A percentile compares a stretch with the other conserved stretches of the same genome.
Conservation (phyloP, 2,113 vertebrate species). For the Dolichotis patagonum region DNA sequence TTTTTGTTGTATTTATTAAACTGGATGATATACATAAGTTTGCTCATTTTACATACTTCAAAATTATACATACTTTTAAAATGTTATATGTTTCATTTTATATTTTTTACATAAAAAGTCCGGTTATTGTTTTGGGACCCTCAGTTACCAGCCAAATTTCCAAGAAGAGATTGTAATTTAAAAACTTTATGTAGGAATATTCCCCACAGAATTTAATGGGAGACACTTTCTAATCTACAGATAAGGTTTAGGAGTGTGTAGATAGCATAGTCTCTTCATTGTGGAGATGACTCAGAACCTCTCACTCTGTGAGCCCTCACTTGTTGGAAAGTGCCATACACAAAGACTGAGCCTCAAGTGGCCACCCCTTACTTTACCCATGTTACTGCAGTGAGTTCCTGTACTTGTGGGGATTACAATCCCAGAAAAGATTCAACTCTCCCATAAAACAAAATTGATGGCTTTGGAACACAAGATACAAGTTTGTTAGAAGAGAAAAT, state of each 20-base stretch:
- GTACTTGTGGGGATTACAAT: neutral
- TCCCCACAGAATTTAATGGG: neutral
- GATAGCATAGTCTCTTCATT: neutral
- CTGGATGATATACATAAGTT: neutral
- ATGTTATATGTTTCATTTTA: neutral
- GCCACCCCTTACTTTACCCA: neutral
- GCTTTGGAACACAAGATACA: neutral
- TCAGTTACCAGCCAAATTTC: neutral
- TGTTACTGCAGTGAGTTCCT: neutral
- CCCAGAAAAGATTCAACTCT: neutral
- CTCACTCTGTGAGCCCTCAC: neutral
- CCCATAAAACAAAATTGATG: constrained; percentile 44
- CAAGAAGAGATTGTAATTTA: neutral
- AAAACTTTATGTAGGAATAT: neutral
- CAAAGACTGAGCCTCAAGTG: neutral
- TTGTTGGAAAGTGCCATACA: neutral
- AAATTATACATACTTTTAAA: neutral
- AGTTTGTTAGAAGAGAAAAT: constrained; percentile 62
- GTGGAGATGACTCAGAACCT: neutral
- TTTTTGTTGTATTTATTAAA: neutral
- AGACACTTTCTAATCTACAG: neutral
- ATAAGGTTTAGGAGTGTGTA: neutral
- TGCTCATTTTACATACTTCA: constrained; percentile 6
- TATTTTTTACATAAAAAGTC: neutral
- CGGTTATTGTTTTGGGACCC: neutral